Base-by-base conservation (phyloP, 2,888 invertebrate species). In the Myopa testacea region DNA sequence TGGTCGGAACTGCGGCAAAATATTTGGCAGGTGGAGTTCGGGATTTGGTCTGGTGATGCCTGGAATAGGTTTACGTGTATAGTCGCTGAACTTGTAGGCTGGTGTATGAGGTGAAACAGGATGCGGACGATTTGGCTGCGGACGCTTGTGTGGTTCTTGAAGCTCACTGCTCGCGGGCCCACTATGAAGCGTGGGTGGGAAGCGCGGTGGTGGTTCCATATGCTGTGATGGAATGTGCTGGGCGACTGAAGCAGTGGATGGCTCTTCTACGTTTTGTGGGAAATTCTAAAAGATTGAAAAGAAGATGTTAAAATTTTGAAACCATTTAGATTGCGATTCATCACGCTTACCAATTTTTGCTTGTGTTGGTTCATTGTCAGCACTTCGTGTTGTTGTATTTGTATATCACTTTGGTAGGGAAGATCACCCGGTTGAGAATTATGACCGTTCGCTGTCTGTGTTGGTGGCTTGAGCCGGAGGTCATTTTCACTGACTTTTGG, bases 1-100 rank as follows among this genome's bases (percentile, higher is more conserved):
- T 0, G 94, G 94, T 52, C 94, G 90, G 82, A 94, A 94, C 83
- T 94, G 94, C 0, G 94, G 94, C 38, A 94, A 85, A 83, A 94
- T 94, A 83, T 94, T 94, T 1, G 94, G 94, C 65, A 93, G 84
- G 76, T 88, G 84, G 1, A 83, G 84, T 76, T 86, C 86, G 4
- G 84, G 83, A 78, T 83, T 85, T 4, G 85, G 85, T 5, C 86
- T 83, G 4, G 81, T 74, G 62, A 84, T 83, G 34, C 85, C 84
- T 0, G 83, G 82, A 37, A 85, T 80, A 0, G 87, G 84, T 62
- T 89, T 88, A 14, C 88, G 85, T 0, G 86, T 87, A 40, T 83
- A 88, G 50, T 88, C 88, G 69, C 85, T 87, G 81, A 85, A 86
- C 62, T 81, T 80, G 40, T 75, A 83, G 12, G 69, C 69, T 73